These are phyloP conservation scores for Julus scanicus DNA, from an alignment of 2,888 invertebrate species.

Conservation along the genomic window DNA sequence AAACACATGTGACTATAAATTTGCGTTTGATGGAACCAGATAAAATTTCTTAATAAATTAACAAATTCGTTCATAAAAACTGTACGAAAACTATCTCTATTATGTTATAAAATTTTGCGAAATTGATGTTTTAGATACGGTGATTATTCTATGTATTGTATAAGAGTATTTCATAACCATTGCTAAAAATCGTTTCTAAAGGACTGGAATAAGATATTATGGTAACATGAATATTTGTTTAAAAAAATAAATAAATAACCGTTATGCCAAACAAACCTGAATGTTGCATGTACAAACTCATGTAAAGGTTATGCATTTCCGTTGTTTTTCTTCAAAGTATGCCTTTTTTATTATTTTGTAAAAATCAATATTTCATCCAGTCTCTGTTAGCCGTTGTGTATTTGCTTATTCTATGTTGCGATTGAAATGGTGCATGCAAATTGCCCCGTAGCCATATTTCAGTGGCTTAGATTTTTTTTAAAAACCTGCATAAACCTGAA, in stretches of 20 bases:
- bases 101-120: too few relatives aligned
- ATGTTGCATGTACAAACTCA: not conserved
- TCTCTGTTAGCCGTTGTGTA: constrained; percentile 7
- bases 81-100: too few relatives aligned
- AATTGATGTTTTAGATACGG: too few relatives aligned
- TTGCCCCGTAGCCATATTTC: not conserved
- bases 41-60: too few relatives aligned
- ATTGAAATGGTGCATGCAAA: constrained; percentile 5
- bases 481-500: not conserved
- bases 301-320: not conserved
- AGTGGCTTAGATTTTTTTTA: not conserved
- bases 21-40: too few relatives aligned
- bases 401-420: not conserved
- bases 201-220: not conserved
- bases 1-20: too few relatives aligned
- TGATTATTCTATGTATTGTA: too few relatives aligned
- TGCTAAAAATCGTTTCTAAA: not conserved
- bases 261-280: not conserved
- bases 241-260: not conserved
- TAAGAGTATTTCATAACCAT: too few relatives aligned
- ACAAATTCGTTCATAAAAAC: too few relatives aligned
- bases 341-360: not conserved
- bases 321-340: constrained; percentile 18
- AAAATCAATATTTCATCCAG: not conserved
- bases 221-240: not conserved